A percentile compares a stretch with the other conserved stretches of the same genome.
Evolutionary conservation across 2,797 vertebrate species (phyloP).

Genomic region (Lophotriccus pileatus): DNA sequence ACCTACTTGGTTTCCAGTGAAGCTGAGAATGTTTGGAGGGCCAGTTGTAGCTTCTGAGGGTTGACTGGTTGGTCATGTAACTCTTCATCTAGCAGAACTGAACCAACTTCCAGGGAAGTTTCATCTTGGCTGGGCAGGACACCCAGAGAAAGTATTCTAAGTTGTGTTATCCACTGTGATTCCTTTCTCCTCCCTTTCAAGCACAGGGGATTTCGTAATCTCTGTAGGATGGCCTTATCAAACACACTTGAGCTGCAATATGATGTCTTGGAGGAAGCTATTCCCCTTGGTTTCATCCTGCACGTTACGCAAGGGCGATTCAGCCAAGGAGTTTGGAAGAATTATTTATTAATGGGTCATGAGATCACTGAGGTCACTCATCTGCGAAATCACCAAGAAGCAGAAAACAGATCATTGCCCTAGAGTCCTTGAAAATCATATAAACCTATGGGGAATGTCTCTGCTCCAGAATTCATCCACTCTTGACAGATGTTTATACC

Average conservation of each 20-base stretch:
- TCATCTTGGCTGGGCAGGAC: neutral
- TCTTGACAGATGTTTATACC: constrained; percentile 30
- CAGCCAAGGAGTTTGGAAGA: constrained; percentile 1
- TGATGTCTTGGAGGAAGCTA: neutral
- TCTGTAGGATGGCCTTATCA: neutral
- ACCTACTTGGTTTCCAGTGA: neutral
- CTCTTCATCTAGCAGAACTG: neutral
- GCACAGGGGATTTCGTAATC: neutral
- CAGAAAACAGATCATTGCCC: neutral
- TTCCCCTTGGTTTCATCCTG: neutral
- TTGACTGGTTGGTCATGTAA: neutral
- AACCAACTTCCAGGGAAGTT: neutral
- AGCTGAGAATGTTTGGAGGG: neutral
- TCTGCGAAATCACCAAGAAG: neutral
- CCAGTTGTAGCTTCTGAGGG: neutral
- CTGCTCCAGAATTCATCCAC: neutral
- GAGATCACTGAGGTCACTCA: constrained; percentile 16
- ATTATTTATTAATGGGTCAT: constrained; percentile 31
- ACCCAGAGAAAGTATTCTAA: neutral
- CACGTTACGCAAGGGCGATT: neutral
- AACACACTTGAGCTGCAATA: neutral
- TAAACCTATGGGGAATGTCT: constrained; percentile 17
- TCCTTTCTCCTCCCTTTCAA: neutral
- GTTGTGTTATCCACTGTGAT: neutral
- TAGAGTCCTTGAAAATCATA: constrained; percentile 29